Evolutionary conservation across 2,888 invertebrate genomes (phyloP).

Genomic region (Laspeyria flexula): DNA sequence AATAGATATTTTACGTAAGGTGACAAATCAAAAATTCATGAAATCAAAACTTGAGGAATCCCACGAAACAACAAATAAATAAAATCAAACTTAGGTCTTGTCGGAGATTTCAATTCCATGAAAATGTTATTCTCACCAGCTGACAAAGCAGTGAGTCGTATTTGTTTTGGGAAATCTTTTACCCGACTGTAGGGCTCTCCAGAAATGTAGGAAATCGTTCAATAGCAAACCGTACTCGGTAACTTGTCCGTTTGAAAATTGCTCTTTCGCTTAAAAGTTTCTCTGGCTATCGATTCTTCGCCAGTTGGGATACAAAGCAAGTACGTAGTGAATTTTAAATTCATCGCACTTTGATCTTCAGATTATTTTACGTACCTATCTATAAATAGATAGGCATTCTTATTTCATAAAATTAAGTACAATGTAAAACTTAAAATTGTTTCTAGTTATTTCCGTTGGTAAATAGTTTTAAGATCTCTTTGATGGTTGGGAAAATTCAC

Average conservation of each 20-base stretch:
- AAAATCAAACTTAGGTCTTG: too few species aligned
- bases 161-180: slow-evolving; percentile 5
- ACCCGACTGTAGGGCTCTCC: slow-evolving; percentile 1
- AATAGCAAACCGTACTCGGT: slow-evolving; percentile 26
- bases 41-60: too few species aligned
- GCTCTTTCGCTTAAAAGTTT: slow-evolving; percentile 35
- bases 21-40: too few species aligned
- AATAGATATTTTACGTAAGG: too few species aligned
- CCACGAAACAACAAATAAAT: too few species aligned
- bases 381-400: too few species aligned
- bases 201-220: slow-evolving; percentile 16
- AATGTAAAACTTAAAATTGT: too few species aligned
- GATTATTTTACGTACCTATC: not conserved
- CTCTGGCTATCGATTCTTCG: slow-evolving; percentile 20
- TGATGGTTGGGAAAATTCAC: too few species aligned
- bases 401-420: too few species aligned
- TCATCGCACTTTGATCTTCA: not conserved
- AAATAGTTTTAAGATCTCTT: too few species aligned
- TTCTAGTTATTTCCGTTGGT: too few species aligned
- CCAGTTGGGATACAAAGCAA: slow-evolving; percentile 13
- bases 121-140: slow-evolving; percentile 1
- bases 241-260: slow-evolving; percentile 25
- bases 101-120: slow-evolving; percentile 1
- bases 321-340: slow-evolving; percentile 2
- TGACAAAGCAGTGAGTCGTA: not conserved